These are phyloP conservation scores for Hydrolagus colliei DNA, from an alignment of 2,797 vertebrate species.

Conservation along the genomic window DNA sequence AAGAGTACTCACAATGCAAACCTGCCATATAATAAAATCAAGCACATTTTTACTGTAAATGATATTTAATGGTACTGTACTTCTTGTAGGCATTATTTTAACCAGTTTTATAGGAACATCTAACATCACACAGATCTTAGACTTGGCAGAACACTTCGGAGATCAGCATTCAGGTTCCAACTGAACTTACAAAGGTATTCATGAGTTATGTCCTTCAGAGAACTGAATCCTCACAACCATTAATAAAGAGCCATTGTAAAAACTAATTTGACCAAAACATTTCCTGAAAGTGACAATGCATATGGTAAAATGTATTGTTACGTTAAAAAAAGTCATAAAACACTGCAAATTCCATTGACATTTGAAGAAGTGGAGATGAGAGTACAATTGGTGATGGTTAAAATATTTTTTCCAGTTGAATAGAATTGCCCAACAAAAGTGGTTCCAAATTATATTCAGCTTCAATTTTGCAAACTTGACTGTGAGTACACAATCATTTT, in stretches of 20 bases:
- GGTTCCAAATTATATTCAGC: background rate
- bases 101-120: background rate
- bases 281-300: background rate
- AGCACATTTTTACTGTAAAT: background rate
- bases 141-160: background rate
- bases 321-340: background rate
- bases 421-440: background rate
- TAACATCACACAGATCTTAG: too few species aligned
- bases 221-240: background rate
- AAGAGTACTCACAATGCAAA: too few species aligned
- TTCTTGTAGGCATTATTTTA: background rate
- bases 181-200: background rate
- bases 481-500: too few species aligned
- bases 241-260: background rate
- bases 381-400: background rate
- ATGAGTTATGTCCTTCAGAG: background rate
- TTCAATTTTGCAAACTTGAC: background rate
- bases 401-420: background rate
- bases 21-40: too few species aligned
- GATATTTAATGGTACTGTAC: conserved; percentile 18
- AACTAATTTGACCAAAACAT: background rate
- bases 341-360: background rate
- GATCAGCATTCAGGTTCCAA: background rate
- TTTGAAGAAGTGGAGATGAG: background rate
- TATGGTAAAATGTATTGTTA: background rate